Evolutionary conservation across 92 coral and sea anemone species (phyloP), one percentile per base, ranked within the genome.

Genomic region (Phenganax subtilis): DNA sequence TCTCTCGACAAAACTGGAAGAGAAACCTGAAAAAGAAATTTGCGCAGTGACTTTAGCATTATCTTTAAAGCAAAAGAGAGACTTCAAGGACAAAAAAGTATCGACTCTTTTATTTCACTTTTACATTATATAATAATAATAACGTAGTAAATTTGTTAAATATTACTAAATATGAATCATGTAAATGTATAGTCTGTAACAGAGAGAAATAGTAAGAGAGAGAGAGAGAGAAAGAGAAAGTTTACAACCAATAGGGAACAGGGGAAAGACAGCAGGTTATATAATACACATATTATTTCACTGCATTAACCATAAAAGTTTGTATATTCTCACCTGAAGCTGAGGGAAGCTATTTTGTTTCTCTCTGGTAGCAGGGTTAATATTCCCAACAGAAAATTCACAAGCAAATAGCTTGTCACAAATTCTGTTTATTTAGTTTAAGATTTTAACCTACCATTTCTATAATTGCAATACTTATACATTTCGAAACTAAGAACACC

Each of bases 351-450:
- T 54, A 73, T 29, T 73, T 73, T 73, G 58, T 20, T 82, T 82
- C 54, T 69, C 73, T 51, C 86, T 70, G 74, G 81, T 82, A 51
- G 14, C 67, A 7, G 70, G 62, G 57, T 82, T 72, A 54, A 81
- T 73, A 72, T 82, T 82, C 27, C 86, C 86, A 82, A 67, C 81
- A 82, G 86, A 65, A 62, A 82, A 44, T 71, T 82, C 71, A 72
- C 65, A n/a, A 54, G 86, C 86, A 82, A 82, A 82, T 27, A 27
- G 9, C 65, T 30, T 55, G 44, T 72, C 86, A 56, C 59, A 80
- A 82, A 51, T 72, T 29, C 86, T 82, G 53, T 74, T 73, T 8
- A 15, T 73, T 70, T 70, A 70, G 55, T 70, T 27, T 6, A 70
- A 51, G 75, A 70, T 31, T 31, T 70, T 9, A 31, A 70, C 17